Evolutionary conservation across 2,888 invertebrate species (phyloP).

Genomic region (Nephrotoma appendiculata): DNA sequence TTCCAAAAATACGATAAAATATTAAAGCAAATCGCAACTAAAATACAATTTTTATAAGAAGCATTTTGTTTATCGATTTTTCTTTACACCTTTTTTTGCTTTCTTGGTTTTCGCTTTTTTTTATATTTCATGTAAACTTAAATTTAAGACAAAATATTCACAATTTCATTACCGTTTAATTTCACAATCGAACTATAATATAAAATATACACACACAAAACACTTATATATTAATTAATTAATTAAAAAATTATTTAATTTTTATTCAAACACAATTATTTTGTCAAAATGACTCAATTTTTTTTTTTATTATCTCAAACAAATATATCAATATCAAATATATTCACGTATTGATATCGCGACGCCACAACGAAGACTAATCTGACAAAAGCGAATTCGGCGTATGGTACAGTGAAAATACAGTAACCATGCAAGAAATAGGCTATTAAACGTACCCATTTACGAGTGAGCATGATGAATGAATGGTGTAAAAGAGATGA

Average conservation of each 20-base stretch:
- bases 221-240: not conserved
- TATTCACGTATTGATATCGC: constrained; percentile 1
- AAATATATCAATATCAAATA: not conserved
- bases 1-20: not conserved
- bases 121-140: not conserved
- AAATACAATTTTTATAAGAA: not conserved
- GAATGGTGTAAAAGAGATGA: not conserved
- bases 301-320: not conserved
- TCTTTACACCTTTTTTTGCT: not conserved
- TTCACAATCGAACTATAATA: not conserved
- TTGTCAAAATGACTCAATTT: not conserved
- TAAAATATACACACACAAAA: not conserved
- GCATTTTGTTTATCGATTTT: not conserved
- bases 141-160: not conserved
- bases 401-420: not conserved
- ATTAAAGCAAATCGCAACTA: not conserved
- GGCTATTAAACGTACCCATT: not conserved
- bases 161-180: not conserved
- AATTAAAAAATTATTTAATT: not conserved
- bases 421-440: not conserved
- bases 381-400: constrained; percentile 1
- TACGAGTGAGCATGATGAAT: not conserved
- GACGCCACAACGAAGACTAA: constrained; percentile 10
- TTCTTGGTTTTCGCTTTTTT: not conserved
- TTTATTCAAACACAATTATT: not conserved